These are phyloP conservation scores for Hemibates koningsi DNA, from an alignment of 2,113 vertebrate species.

Conservation along the genomic window DNA sequence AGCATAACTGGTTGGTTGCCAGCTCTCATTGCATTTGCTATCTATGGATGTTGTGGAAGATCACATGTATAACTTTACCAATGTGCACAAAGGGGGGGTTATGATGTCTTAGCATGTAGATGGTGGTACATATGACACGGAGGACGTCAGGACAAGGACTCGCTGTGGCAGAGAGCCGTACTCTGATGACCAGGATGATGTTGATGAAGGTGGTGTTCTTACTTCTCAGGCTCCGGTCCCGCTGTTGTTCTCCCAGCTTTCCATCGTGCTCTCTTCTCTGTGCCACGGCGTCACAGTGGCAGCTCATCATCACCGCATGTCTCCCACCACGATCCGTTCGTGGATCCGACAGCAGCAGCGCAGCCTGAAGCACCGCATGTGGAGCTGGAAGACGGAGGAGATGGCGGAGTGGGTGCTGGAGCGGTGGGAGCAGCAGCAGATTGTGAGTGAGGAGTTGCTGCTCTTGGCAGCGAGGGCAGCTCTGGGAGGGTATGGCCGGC, in stretches of 20 bases:
- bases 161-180: background rate
- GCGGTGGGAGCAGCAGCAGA: slow-evolving; percentile 47
- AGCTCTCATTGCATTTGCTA: background rate
- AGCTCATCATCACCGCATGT: rapidly evolving
- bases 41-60: background rate
- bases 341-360: background rate
- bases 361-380: background rate
- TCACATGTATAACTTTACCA: background rate
- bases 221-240: background rate
- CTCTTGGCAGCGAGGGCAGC: background rate
- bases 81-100: background rate
- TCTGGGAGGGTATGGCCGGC: background rate
- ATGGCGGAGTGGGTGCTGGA: slow-evolving; percentile 26
- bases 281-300: background rate
- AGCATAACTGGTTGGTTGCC: background rate
- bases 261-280: background rate
- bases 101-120: background rate
- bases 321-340: rapidly evolving
- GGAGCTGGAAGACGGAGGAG: slow-evolving; percentile 19
- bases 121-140: background rate
- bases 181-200: background rate
- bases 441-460: background rate
- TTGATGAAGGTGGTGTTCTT: background rate
- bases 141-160: background rate
- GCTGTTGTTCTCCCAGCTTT: background rate